Conservation (phyloP, 2,797 vertebrate species). For the Oreochromis mossambicus region DNA sequence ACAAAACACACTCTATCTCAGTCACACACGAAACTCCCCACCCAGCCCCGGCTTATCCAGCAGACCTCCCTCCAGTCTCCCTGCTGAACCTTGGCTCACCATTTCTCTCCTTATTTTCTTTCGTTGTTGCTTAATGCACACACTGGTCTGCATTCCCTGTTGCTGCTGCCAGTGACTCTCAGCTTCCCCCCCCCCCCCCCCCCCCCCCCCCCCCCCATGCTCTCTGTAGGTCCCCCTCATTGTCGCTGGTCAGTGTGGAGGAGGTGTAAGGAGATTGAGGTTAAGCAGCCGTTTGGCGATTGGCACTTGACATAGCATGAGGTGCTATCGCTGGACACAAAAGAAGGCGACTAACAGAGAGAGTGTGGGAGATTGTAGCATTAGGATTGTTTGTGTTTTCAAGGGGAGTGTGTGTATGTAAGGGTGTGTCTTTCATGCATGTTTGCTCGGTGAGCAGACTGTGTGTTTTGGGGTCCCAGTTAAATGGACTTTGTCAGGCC, state of each 20-base stretch:
- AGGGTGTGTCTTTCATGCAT: constrained; percentile 19
- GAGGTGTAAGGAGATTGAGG: constrained; percentile 39
- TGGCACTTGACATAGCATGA: constrained; percentile 42
- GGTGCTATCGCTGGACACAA: constrained; percentile 30
- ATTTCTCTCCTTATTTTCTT: constrained; percentile 17
- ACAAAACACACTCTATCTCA: constrained; percentile 10
- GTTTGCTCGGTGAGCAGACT: constrained; percentile 22
- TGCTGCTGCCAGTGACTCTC: background rate
- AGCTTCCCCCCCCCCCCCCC: rapidly evolving
- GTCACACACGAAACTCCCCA: constrained; percentile 17
- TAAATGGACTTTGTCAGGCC: constrained; percentile 38
- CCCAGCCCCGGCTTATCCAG: constrained; percentile 5
- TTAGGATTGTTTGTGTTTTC: constrained; percentile 22
- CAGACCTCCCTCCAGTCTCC: constrained; percentile 23
- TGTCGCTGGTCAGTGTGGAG: constrained; percentile 18
- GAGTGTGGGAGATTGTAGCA: background rate
- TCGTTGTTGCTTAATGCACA: constrained; percentile 36
- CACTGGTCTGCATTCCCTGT: background rate
- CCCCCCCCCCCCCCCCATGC: background rate
- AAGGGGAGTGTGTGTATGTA: constrained; percentile 17
- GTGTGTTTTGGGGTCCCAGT: constrained; percentile 46
- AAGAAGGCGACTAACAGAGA: background rate
- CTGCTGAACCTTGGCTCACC: constrained; percentile 37
- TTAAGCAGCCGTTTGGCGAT: constrained; percentile 29
- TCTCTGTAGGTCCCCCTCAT: constrained; percentile 1